These are phyloP conservation scores for Plumapathes pennacea DNA, from an alignment of 92 coral and sea anemone species.

Conservation along the genomic window DNA sequence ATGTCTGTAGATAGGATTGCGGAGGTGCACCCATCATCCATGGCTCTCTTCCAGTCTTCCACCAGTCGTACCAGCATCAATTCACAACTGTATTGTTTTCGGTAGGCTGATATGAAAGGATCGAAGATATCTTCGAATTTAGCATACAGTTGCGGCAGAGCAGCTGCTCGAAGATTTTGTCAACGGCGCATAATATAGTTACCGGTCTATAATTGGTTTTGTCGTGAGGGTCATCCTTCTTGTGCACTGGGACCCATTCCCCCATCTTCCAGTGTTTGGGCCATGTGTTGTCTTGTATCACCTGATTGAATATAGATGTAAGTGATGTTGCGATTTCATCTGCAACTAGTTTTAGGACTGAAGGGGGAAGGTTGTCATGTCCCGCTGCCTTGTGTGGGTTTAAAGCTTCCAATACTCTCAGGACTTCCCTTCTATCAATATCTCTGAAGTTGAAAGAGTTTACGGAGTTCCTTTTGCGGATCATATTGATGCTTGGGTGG, in stretches of 20 bases:
- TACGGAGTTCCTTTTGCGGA: too few relatives aligned
- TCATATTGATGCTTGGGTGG: not conserved
- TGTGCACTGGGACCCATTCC: conserved; percentile 35
- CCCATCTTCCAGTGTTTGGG: too few relatives aligned
- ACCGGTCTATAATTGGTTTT: conserved; percentile 32
- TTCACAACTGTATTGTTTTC: conserved; percentile 41
- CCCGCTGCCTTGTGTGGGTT: too few relatives aligned
- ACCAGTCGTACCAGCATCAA: conserved; percentile 24
- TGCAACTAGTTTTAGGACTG: too few relatives aligned
- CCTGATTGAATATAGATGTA: too few relatives aligned
- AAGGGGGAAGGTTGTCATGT: too few relatives aligned
- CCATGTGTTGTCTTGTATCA: too few relatives aligned
- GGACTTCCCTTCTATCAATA: too few relatives aligned
- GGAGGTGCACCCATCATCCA: conserved; percentile 17
- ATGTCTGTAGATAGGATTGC: conserved; percentile 33
- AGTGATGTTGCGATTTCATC: too few relatives aligned
- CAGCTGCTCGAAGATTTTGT: conserved; percentile 28
- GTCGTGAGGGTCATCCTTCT: conserved; percentile 29
- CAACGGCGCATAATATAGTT: conserved; percentile 19
- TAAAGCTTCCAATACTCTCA: too few relatives aligned
- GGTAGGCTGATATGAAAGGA: conserved; percentile 36
- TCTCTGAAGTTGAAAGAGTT: too few relatives aligned
- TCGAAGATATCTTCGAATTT: conserved; percentile 12
- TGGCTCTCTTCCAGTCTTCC: conserved; percentile 41
- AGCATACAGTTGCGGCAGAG: conserved; percentile 1